phyloP scores from a whole-genome alignment of 2,113 vertebrate species.

The Polypterus bichir region DNA sequence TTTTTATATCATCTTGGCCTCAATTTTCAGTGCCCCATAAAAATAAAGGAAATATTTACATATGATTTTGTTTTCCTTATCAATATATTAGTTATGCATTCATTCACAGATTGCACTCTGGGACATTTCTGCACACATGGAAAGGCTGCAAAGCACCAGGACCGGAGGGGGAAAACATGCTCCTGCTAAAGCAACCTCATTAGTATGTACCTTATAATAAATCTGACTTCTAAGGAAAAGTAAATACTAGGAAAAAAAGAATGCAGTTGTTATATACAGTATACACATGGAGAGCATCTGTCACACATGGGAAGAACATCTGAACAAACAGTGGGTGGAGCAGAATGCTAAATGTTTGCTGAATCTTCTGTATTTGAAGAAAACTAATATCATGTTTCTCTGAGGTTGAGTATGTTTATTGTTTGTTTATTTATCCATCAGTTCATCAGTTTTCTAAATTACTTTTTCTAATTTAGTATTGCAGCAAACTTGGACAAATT shows the following conservation, averaged over 20 bases:
- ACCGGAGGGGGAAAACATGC: slow-evolving; percentile 23
- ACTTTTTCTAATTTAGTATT: too few species aligned
- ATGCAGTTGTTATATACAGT: not conserved
- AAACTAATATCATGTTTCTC: too few species aligned
- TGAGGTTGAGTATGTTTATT: too few species aligned
- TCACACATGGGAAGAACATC: not conserved
- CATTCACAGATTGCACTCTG: slow-evolving; percentile 66
- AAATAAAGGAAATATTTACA: too few species aligned
- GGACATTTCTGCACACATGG: slow-evolving; percentile 65
- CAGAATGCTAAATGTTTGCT: too few species aligned
- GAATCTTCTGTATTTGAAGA: too few species aligned
- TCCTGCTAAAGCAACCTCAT: slow-evolving; percentile 31
- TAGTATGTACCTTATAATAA: slow-evolving; percentile 32
- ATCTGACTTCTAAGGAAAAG: not conserved
- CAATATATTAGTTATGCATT: not conserved
- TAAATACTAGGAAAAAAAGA: not conserved
- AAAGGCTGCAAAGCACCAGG: slow-evolving; percentile 42
- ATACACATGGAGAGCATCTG: not conserved
- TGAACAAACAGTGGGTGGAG: not conserved
- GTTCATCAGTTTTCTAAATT: too few species aligned
- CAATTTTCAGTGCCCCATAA: too few species aligned
- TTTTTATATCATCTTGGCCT: too few species aligned
- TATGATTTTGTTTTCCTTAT: not conserved
- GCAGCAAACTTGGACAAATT: too few species aligned
- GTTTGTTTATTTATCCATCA: too few species aligned